These are phyloP conservation scores for Epinotia bilunana DNA, from an alignment of 2,888 invertebrate genomes.

Conservation along the genomic window DNA sequence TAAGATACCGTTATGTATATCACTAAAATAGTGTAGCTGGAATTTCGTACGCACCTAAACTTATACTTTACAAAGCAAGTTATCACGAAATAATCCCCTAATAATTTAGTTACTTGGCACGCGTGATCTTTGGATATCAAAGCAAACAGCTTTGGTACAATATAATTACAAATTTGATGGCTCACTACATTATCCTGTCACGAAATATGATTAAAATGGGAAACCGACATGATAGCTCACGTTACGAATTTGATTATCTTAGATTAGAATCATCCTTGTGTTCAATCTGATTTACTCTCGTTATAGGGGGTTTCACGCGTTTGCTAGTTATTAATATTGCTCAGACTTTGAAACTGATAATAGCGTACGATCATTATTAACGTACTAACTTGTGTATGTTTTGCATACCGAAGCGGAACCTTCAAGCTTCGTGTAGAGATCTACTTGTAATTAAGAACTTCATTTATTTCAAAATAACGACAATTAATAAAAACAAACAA, in stretches of 20 bases:
- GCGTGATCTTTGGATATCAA: constrained; percentile 37
- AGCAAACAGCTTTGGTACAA: constrained; percentile 35
- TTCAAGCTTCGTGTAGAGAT: too few relatives aligned
- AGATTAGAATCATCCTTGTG: constrained; percentile 31
- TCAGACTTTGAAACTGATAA: constrained; percentile 6
- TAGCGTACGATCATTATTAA: neutral
- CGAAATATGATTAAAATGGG: constrained; percentile 45
- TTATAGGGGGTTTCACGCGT: constrained; percentile 23
- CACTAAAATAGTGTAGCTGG: neutral
- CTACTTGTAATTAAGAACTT: too few relatives aligned
- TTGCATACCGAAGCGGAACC: too few relatives aligned
- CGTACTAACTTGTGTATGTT: neutral
- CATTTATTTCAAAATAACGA: too few relatives aligned
- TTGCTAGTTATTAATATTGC: constrained; percentile 24
- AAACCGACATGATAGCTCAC: constrained; percentile 38
- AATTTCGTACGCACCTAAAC: neutral
- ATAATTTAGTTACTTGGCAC: constrained; percentile 30
- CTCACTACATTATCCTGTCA: constrained; percentile 26
- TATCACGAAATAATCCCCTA: constrained; percentile 21
- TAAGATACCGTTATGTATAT: too few relatives aligned
- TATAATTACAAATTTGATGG: constrained; percentile 40
- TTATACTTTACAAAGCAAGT: neutral
- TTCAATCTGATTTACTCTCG: constrained; percentile 25
- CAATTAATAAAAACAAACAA: too few relatives aligned
- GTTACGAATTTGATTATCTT: constrained; percentile 39